phyloP scores from a whole-genome alignment of 2,888 invertebrate genomes.

The Troides aeacus region DNA sequence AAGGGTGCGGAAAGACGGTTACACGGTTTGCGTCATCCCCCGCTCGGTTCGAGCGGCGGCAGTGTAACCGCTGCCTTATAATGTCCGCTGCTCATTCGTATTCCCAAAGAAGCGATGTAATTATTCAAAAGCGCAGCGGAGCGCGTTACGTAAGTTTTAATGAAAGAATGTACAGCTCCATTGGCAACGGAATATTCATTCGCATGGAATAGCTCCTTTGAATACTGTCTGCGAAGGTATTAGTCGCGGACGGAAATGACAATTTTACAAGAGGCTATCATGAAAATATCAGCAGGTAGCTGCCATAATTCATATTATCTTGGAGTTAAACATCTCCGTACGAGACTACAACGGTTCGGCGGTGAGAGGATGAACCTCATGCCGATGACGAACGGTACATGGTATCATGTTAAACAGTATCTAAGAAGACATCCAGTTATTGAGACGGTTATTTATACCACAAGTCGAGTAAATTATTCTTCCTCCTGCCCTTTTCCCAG shows the following conservation, averaged over 20 bases:
- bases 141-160: constrained; percentile 39
- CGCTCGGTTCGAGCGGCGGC: neutral
- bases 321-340: too few relatives aligned
- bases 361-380: too few relatives aligned
- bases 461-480: too few relatives aligned
- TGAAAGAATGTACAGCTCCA: constrained; percentile 38
- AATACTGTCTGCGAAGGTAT: constrained; percentile 13
- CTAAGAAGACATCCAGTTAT: too few relatives aligned
- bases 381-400: too few relatives aligned
- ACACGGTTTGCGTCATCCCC: neutral
- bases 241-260: neutral
- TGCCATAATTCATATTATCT: too few relatives aligned
- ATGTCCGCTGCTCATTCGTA: constrained; percentile 35
- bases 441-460: too few relatives aligned
- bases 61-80: constrained; percentile 13
- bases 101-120: constrained; percentile 38
- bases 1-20: neutral
- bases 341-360: too few relatives aligned
- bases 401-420: too few relatives aligned
- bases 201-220: constrained; percentile 13
- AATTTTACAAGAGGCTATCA: neutral
- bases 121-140: constrained; percentile 38
- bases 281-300: too few relatives aligned
- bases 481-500: too few relatives aligned
- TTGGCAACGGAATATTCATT: constrained; percentile 41